phyloP scores from a whole-genome alignment of 2,113 vertebrate species.

The Glaucomys volans region DNA sequence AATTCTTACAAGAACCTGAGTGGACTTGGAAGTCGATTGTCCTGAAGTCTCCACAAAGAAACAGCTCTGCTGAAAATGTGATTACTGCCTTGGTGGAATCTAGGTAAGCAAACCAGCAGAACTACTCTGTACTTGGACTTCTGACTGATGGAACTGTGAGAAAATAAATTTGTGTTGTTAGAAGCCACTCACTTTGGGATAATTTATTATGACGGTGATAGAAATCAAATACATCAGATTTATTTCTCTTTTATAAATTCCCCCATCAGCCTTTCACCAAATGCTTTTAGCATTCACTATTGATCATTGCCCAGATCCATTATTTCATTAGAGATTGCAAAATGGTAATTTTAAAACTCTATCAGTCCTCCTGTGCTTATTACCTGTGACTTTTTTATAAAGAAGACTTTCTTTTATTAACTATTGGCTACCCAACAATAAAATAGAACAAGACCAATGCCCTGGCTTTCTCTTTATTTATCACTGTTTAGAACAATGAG shows the following conservation, averaged over 20 bases:
- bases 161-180: constrained; percentile 52
- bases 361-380: neutral
- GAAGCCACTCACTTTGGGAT: constrained; percentile 49
- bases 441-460: neutral
- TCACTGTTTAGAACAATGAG: neutral
- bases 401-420: constrained; percentile 2
- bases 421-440: neutral
- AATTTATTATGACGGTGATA: constrained; percentile 58
- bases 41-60: neutral
- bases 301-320: constrained; percentile 31
- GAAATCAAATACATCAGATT: constrained; percentile 51
- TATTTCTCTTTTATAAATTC: constrained; percentile 61
- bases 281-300: constrained; percentile 54
- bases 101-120: neutral
- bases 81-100: neutral
- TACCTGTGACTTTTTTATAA: neutral
- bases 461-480: neutral
- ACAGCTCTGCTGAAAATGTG: neutral
- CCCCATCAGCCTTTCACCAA: constrained; percentile 39
- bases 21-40: neutral
- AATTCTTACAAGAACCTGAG: neutral
- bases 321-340: constrained; percentile 58
- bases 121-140: neutral
- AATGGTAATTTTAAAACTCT: constrained; percentile 51
- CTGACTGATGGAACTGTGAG: neutral